Evolutionary conservation across 2,888 invertebrate species (phyloP).

Genomic region (Sericinus montela): DNA sequence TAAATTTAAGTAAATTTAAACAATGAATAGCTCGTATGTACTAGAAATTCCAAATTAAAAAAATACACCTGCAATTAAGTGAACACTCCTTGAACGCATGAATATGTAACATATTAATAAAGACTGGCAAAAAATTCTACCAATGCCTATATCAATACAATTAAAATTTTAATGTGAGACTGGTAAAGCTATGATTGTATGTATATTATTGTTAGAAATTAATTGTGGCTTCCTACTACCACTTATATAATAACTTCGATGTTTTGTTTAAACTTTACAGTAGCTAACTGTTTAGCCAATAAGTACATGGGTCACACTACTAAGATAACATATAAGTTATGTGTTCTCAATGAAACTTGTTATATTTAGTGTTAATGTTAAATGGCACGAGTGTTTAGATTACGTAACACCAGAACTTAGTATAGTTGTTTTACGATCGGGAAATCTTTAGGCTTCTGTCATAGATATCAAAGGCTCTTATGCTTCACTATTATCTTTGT

Average conservation of each 20-base stretch:
- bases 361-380: neutral
- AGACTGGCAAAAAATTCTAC: too few relatives aligned
- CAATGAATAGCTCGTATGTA: too few relatives aligned
- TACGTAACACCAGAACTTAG: neutral
- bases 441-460: too few relatives aligned
- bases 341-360: neutral
- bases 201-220: neutral
- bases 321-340: neutral
- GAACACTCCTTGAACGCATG: too few relatives aligned
- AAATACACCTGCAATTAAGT: too few relatives aligned
- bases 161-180: neutral
- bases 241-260: too few relatives aligned
- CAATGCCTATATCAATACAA: too few relatives aligned
- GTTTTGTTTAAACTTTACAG: neutral
- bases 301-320: neutral
- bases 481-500: too few relatives aligned
- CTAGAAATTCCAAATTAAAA: too few relatives aligned
- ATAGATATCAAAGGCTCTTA: too few relatives aligned
- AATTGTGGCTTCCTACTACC: neutral
- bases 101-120: too few relatives aligned
- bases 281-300: neutral
- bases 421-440: neutral
- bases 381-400: neutral
- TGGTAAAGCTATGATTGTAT: neutral
- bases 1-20: too few relatives aligned